Base-by-base conservation (phyloP, 2,888 invertebrate species). In the Drosophila macrothrix region DNA sequence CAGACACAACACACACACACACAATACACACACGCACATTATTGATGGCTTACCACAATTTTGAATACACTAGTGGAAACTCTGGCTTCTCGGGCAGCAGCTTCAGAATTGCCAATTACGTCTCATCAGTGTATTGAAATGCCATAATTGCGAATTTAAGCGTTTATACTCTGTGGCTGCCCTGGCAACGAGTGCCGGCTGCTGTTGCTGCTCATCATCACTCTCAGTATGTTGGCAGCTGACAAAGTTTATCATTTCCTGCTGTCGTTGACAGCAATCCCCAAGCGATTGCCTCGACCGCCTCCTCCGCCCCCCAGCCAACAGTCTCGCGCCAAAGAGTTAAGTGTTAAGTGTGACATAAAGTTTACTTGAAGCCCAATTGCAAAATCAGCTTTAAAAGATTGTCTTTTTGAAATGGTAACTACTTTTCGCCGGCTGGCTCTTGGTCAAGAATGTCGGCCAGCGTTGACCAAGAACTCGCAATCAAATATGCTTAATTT, bases 101-200 rank as follows among this genome's bases (percentile, higher is more conserved):
- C 62, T 64, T 50, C 50, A 43, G 78, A 73, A 65, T 80, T 80
- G 67, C 62, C 88, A 84, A 88, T 84, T 83, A 84, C 60, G 72
- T 41, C 71, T 78, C 70, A 72, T 67, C 68, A 70, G 82, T 80
- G 76, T 77, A 87, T 89, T 89, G 83, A 87, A 89, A 84, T 75
- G 83, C 73, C 87, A 89, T 89, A 89, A 87, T 87, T 88, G 83
- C 75, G 65, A 86, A 77, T 79, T 88, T 72, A 75, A 79, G 76
- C 76, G 68, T 63, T 67, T 66, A 66, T 63, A 58, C 64, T 52
- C 59, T 74, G 80, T 31, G 71, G 75, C 65, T 68, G 58, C 31
- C 54, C 46, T 50, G 75, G 67, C 74, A 22, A 22, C 19, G 10
- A 28, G 9, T 14, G 31, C 19, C 25, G 37, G 19, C 33, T 33